Evolutionary conservation across 2,797 vertebrate species (phyloP), one percentile per base, ranked within the genome.

Genomic region (Mustela erminea): DNA sequence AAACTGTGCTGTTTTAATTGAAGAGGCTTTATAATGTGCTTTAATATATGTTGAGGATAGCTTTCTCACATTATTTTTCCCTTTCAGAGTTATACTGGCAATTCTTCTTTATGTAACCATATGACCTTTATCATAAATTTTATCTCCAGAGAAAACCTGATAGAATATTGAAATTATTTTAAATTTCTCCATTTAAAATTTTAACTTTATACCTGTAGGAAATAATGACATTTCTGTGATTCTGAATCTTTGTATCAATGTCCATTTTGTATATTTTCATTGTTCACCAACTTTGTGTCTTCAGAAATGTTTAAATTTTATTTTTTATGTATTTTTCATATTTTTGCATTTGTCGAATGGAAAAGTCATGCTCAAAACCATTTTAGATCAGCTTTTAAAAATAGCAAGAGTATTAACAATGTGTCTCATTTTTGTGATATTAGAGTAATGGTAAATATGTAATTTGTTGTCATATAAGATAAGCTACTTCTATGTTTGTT

Each of bases 281-380:
- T 66, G 49, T 88, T 84, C 23, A 35, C 52, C 27, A 78, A 66
- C 20, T 80, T 62, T 64, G 3, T 80, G 32, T 66, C 32, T 96
- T 85, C 62, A 72, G 64, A 90, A 96, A 72, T 72, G 14, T 60
- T 85, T 93, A 72, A 3, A 70, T 54, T 89, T 78, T 68, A 83
- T 93, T 93, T 52, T 20, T 12, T 18, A 72, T 62, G 23, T 62
- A 38, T 78, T n/a, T 80, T 85, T 5, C 23, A 86, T 62, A 15
- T 72, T 86, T 93, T 46, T 75, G 72, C 25, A 29, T 75, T 43
- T 75, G 41, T 29, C 43, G 64, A 64, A 90, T 68, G 32, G 18
- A 85, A 15, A 80, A 80, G 80, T 70, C 5, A 54, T 90, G 38
- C 35, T 93, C 15, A 81, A 80, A 80, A 56, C 52, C 52, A 78